These are phyloP conservation scores for Pachyuromys duprasi DNA, from an alignment of 2,797 vertebrate genomes.

Conservation along the genomic window DNA sequence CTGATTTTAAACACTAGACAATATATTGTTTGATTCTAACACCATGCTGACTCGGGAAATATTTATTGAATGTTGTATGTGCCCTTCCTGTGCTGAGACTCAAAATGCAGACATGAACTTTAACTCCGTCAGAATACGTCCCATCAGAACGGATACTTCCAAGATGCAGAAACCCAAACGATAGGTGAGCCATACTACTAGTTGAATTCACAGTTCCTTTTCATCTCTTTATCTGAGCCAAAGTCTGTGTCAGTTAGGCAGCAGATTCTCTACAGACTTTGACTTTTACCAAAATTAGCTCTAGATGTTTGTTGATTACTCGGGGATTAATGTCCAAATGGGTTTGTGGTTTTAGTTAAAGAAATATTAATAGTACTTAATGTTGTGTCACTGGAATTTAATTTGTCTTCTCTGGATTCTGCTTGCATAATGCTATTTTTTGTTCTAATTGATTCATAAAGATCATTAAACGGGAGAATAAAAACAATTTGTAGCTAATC, in stretches of 20 bases:
- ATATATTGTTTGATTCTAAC: slow-evolving; percentile 58
- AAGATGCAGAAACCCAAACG: neutral
- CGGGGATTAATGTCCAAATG: slow-evolving; percentile 76
- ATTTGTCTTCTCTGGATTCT: slow-evolving; percentile 81
- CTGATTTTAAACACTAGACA: slow-evolving; percentile 61
- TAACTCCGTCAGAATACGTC: neutral
- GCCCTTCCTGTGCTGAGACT: neutral
- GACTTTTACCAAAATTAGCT: slow-evolving; percentile 64
- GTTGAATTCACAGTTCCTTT: neutral
- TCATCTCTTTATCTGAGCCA: neutral
- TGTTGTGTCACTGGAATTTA: slow-evolving; percentile 74
- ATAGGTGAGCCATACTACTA: neutral
- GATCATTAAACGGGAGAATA: slow-evolving; percentile 82
- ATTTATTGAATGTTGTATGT: slow-evolving; percentile 7
- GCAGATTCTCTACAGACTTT: slow-evolving; percentile 53
- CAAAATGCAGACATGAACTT: neutral
- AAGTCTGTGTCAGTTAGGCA: neutral
- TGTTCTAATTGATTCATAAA: slow-evolving; percentile 82
- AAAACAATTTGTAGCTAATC: slow-evolving; percentile 82
- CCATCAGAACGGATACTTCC: neutral
- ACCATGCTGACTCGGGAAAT: neutral
- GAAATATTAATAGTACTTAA: slow-evolving; percentile 84
- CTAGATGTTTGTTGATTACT: slow-evolving; percentile 66
- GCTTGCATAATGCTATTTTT: slow-evolving; percentile 75
- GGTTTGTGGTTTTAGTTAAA: slow-evolving; percentile 79